A percentile compares a stretch with the other conserved stretches of the same genome.
Conservation (phyloP, 2,888 invertebrate species). For the Ennomos fuscantarius region DNA sequence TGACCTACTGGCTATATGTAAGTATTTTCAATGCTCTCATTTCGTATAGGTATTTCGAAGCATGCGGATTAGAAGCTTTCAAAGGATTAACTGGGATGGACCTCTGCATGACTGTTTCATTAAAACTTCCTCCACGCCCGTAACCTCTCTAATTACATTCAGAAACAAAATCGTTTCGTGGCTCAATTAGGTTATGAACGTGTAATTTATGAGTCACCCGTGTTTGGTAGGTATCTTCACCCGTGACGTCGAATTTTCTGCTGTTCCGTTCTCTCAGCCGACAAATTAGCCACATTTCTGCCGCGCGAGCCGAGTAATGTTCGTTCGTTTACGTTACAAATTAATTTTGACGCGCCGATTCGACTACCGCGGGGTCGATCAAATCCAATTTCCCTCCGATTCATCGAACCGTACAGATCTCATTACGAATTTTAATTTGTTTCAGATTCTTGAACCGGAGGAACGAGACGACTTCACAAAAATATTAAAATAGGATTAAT, state of each 20-base stretch:
- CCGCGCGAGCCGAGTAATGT: slow-evolving; percentile 24
- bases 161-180: slow-evolving; percentile 61
- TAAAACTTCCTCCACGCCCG: slow-evolving; percentile 59
- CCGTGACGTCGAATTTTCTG: slow-evolving; percentile 23
- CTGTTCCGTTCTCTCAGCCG: slow-evolving; percentile 24
- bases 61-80: slow-evolving; percentile 68
- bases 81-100: slow-evolving; percentile 70
- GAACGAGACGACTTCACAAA: slow-evolving; percentile 53
- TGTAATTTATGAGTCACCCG: slow-evolving; percentile 40
- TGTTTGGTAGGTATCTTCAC: slow-evolving; percentile 28
- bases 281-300: slow-evolving; percentile 28
- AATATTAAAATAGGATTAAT: slow-evolving; percentile 46
- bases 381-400: slow-evolving; percentile 55
- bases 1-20: slow-evolving; percentile 39
- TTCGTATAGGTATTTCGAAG: slow-evolving; percentile 50
- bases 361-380: slow-evolving; percentile 55
- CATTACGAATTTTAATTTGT: slow-evolving; percentile 67
- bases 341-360: slow-evolving; percentile 56
- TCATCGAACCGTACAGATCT: slow-evolving; percentile 49
- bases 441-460: slow-evolving; percentile 69
- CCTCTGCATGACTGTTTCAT: slow-evolving; percentile 66
- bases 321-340: slow-evolving; percentile 45
- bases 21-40: slow-evolving; percentile 46
- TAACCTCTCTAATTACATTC: slow-evolving; percentile 57
- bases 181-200: slow-evolving; percentile 48